Evolutionary conservation across 2,113 vertebrate species (phyloP).

Genomic region (Rutilus rutilus): DNA sequence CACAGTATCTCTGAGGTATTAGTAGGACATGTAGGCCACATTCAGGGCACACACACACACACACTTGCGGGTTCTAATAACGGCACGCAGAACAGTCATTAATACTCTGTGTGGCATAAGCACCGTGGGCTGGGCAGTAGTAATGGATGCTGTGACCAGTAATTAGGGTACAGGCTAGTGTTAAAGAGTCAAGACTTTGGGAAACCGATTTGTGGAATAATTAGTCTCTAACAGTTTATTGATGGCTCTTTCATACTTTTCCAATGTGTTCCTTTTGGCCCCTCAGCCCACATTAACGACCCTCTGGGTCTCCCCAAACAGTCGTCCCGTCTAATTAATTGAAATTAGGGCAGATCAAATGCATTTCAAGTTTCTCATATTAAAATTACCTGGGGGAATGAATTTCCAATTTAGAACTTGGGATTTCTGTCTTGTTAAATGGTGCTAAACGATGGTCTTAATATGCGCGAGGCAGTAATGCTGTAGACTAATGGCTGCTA

Average conservation of each 20-base stretch:
- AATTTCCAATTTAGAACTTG: slow-evolving; percentile 85
- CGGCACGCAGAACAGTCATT: slow-evolving; percentile 71
- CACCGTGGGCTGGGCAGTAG: slow-evolving; percentile 70
- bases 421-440: slow-evolving; percentile 78
- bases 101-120: slow-evolving; percentile 65
- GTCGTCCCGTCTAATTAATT: slow-evolving; percentile 84
- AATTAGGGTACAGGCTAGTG: slow-evolving; percentile 78
- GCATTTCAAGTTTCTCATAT: slow-evolving; percentile 84
- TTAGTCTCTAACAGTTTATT: slow-evolving; percentile 83
- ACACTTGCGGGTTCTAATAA: slow-evolving; percentile 64
- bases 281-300: slow-evolving; percentile 73
- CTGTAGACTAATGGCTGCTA: slow-evolving; percentile 72
- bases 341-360: slow-evolving; percentile 85
- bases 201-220: slow-evolving; percentile 80
- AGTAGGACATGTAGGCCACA: neutral
- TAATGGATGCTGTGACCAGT: slow-evolving; percentile 82
- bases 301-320: slow-evolving; percentile 80
- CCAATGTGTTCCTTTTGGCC: slow-evolving; percentile 73
- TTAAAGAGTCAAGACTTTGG: slow-evolving; percentile 81
- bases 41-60: slow-evolving; percentile 39
- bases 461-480: slow-evolving; percentile 71
- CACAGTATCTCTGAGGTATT: slow-evolving; percentile 14
- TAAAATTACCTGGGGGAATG: slow-evolving; percentile 81
- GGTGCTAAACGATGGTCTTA: slow-evolving; percentile 76
- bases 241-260: slow-evolving; percentile 80